Evolutionary conservation across 2,888 invertebrate genomes (phyloP).

Genomic region (Rotaria socialis): DNA sequence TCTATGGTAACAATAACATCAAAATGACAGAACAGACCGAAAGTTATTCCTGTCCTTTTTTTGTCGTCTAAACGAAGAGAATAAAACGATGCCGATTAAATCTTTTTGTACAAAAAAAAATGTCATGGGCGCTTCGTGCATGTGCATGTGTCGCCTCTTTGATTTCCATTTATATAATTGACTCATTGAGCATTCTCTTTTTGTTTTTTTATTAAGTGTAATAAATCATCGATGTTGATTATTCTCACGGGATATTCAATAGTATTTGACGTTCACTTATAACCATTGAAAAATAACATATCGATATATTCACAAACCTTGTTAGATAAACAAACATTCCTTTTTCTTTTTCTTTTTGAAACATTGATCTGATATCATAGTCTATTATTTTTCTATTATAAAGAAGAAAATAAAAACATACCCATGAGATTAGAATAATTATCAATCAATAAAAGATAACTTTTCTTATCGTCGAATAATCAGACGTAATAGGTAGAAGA

Average conservation of each 20-base stretch:
- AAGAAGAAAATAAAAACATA: neutral
- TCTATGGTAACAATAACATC: slow-evolving; percentile 26
- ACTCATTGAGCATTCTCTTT: too few species aligned
- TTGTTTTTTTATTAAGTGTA: too few species aligned
- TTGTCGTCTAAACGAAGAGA: neutral
- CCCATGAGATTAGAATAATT: neutral
- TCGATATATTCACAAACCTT: too few species aligned
- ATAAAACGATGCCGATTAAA: neutral
- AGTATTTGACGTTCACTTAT: too few species aligned
- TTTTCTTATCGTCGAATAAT: neutral
- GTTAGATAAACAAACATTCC: too few species aligned
- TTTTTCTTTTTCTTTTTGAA: too few species aligned
- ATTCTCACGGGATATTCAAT: neutral
- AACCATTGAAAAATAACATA: too few species aligned
- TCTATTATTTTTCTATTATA: neutral
- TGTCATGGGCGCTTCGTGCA: neutral
- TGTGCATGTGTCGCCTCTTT: neutral
- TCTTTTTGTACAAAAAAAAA: neutral
- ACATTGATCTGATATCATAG: too few species aligned
- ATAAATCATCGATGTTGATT: neutral
- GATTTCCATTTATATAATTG: too few species aligned
- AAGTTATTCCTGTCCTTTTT: neutral
- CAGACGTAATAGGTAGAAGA: slow-evolving; percentile 29
- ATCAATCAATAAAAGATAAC: neutral
- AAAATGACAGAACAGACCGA: slow-evolving; percentile 26